These are phyloP conservation scores for Pristionchus fissidentatus DNA, from an alignment of 2,888 invertebrate species.

Conservation along the genomic window DNA sequence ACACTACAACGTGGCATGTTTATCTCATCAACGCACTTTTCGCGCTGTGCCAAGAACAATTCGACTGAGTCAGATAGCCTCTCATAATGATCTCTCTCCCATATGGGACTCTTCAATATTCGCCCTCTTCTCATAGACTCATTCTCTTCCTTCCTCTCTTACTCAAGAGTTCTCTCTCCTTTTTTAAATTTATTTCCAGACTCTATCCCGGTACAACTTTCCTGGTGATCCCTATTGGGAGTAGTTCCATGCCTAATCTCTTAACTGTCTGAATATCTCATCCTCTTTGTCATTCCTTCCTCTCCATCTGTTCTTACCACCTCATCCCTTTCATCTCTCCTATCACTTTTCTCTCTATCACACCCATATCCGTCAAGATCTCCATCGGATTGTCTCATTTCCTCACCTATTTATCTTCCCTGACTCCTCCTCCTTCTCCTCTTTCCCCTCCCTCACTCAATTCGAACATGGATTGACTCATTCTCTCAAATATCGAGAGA, in stretches of 20 bases:
- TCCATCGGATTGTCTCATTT: conserved; percentile 12
- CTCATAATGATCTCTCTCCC: no score
- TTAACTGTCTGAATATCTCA: background rate
- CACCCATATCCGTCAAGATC: background rate
- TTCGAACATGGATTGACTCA: conserved; percentile 18
- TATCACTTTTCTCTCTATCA: background rate
- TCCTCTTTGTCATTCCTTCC: background rate
- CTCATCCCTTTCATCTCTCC: conserved; percentile 31
- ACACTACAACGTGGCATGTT: no score
- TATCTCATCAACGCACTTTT: no score
- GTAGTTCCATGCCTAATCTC: background rate
- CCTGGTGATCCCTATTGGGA: no score
- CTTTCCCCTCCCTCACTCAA: conserved; percentile 2
- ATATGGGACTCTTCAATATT: no score
- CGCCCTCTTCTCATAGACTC: no score
- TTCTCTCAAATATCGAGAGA: conserved; percentile 14
- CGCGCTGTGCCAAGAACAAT: no score
- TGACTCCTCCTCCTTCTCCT: background rate
- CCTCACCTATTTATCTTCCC: conserved; percentile 35
- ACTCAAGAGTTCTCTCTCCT: conserved; percentile 5
- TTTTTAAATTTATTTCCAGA: conserved; percentile 12
- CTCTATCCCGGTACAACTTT: conserved; percentile 1
- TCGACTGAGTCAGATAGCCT: no score
- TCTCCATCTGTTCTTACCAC: conserved; percentile 26
- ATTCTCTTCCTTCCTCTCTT: conserved; percentile 10